Evolutionary conservation across 1,140 invertebrate genomes (phyloP).

Genomic region (Anastrepha obliqua): DNA sequence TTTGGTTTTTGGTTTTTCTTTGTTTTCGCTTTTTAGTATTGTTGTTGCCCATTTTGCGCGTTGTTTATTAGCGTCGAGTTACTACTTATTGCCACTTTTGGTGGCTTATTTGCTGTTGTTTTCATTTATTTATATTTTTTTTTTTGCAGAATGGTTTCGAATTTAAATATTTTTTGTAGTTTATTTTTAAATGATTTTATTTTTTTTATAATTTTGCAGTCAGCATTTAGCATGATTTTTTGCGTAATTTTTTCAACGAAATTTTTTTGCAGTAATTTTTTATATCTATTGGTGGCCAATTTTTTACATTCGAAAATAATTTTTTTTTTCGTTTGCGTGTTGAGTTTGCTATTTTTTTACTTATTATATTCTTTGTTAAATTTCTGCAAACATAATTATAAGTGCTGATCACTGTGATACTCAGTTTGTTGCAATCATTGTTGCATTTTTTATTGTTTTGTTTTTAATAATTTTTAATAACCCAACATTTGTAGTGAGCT

Average conservation of each 20-base stretch:
- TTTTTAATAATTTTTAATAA: not conserved
- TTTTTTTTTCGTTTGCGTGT: not conserved
- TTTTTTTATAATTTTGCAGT: too few relatives aligned
- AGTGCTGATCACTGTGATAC: not conserved
- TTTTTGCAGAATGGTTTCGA: too few relatives aligned
- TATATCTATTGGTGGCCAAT: too few relatives aligned
- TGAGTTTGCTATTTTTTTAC: not conserved
- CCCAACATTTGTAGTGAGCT: too few relatives aligned
- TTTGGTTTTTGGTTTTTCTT: not conserved
- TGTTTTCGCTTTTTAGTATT: not conserved
- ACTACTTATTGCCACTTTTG: not conserved
- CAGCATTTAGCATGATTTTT: too few relatives aligned
- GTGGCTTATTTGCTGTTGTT: not conserved
- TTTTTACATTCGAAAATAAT: not conserved
- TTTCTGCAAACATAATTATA: not conserved
- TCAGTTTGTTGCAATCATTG: not conserved
- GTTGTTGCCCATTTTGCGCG: constrained; percentile 11
- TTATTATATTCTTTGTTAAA: not conserved
- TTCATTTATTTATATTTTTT: not conserved
- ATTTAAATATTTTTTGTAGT: too few relatives aligned
- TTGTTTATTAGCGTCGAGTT: constrained; percentile 8
- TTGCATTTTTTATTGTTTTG: not conserved
- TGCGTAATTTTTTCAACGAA: too few relatives aligned
- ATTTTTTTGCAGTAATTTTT: too few relatives aligned
- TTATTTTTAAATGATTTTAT: too few relatives aligned